A percentile compares a stretch with the other conserved stretches of the same genome.
Evolutionary conservation across 1,140 invertebrate genomes (phyloP).

Genomic region (Dinoponera quadriceps): DNA sequence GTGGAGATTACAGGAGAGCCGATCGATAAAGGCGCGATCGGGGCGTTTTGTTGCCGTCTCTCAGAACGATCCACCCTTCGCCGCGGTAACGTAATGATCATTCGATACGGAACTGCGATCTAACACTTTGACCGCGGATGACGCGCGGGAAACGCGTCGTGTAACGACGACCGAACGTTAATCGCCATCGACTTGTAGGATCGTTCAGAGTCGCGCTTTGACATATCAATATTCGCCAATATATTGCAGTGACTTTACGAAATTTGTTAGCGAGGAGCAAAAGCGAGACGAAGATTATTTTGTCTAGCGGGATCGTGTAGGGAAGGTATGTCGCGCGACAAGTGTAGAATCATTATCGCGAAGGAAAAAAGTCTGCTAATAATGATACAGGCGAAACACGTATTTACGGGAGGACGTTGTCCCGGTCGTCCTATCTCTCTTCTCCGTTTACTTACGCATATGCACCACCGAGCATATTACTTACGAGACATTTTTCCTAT

Average conservation of each 20-base stretch:
- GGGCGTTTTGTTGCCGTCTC: constrained; percentile 48
- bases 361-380: not conserved
- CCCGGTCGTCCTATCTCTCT: not conserved
- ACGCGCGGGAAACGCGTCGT: constrained; percentile 39
- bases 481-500: not conserved
- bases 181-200: constrained; percentile 50
- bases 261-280: constrained; percentile 37
- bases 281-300: constrained; percentile 39
- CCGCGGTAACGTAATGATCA: constrained; percentile 44
- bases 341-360: constrained; percentile 4
- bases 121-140: constrained; percentile 32
- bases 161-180: constrained; percentile 56
- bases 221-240: constrained; percentile 55
- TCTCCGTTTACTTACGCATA: no score
- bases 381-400: no score
- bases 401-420: not conserved
- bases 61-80: constrained; percentile 50
- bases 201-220: constrained; percentile 42
- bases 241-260: constrained; percentile 58
- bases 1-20: constrained; percentile 34
- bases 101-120: constrained; percentile 50
- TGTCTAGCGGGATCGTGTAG: constrained; percentile 15
- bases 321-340: constrained; percentile 32
- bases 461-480: no score
- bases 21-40: constrained; percentile 62